Percentiles rank a stretch among this genome's conserved stretches.
These are phyloP conservation scores for Callospermophilus lateralis DNA, from an alignment of 2,113 vertebrate species.

Conservation along the genomic window DNA sequence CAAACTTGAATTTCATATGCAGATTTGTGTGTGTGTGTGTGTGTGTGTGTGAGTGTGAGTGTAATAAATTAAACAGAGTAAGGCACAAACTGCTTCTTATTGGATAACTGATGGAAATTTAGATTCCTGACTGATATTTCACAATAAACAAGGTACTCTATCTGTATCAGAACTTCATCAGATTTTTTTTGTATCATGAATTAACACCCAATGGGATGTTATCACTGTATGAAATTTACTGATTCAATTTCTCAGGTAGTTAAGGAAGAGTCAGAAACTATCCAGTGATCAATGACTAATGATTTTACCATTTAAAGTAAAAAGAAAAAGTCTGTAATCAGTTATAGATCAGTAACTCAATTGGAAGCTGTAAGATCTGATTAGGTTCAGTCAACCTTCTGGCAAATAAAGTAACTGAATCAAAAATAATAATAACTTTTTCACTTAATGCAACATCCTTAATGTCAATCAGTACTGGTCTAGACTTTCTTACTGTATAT, in stretches of 20 bases:
- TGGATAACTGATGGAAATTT: neutral
- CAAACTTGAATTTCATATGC: neutral
- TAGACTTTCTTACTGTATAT: neutral
- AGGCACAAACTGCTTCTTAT: neutral
- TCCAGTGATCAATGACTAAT: neutral
- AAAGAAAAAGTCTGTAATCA: neutral
- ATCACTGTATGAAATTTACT: neutral
- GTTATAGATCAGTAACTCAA: neutral
- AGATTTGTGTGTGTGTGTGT: neutral
- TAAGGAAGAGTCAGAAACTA: neutral
- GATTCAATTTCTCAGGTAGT: neutral
- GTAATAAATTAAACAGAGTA: neutral
- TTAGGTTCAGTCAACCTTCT: neutral
- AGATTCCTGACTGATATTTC: neutral
- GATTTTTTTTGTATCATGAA: neutral
- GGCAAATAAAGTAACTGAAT: neutral
- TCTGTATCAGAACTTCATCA: neutral
- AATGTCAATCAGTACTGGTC: no score
- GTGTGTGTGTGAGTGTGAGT: slow-evolving; percentile 16
- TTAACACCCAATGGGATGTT: neutral
- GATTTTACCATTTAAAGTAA: neutral
- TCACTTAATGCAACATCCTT: neutral
- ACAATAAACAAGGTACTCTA: neutral
- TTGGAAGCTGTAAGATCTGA: neutral
- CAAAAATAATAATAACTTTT: neutral